These are phyloP conservation scores for Sardina pilchardus DNA, from an alignment of 2,113 vertebrate species.

Conservation along the genomic window DNA sequence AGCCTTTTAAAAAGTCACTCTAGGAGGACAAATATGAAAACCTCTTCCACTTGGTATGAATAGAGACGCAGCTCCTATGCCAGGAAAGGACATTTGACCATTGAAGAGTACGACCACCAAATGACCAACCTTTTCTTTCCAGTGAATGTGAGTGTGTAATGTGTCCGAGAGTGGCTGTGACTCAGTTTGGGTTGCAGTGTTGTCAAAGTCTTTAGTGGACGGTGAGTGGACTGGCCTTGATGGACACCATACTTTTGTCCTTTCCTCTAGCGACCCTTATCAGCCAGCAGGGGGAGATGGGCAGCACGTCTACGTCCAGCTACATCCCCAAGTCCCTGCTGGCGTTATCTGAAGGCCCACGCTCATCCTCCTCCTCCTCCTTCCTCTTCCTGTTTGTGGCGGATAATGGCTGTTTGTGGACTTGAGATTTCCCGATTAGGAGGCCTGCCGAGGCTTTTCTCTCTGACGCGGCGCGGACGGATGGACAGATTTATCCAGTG, in stretches of 20 bases:
- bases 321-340: neutral
- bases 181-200: neutral
- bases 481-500: neutral
- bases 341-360: conserved; percentile 15
- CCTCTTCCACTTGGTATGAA: too few species aligned
- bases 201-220: neutral
- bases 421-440: conserved; percentile 42
- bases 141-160: neutral
- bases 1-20: neutral
- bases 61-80: too few species aligned
- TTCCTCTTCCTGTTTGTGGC: conserved; percentile 25
- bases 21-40: too few species aligned
- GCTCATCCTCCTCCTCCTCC: neutral
- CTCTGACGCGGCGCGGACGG: neutral
- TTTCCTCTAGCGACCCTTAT: neutral
- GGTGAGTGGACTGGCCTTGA: neutral
- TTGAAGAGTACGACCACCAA: neutral
- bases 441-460: neutral
- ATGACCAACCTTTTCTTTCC: neutral
- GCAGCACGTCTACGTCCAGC: neutral
- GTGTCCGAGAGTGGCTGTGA: neutral
- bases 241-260: neutral
- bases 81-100: neutral
- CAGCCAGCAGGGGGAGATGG: neutral
- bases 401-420: conserved; percentile 38